A percentile compares a stretch with the other conserved stretches of the same genome.
These are phyloP conservation scores for Perizoma affinitatum DNA, from an alignment of 2,888 invertebrate genomes.

Conservation along the genomic window DNA sequence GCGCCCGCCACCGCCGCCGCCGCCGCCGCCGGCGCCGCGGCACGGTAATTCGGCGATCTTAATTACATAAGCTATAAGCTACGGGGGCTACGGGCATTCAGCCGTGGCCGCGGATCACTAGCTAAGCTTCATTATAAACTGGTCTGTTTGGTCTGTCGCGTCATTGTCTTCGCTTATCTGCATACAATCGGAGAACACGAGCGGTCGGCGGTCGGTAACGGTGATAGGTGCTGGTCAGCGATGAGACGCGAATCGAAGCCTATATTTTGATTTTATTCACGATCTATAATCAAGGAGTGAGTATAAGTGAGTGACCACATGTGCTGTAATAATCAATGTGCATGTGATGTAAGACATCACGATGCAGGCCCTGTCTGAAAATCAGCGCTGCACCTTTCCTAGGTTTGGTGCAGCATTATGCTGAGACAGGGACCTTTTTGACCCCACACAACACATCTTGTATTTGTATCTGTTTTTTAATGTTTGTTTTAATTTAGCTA, in stretches of 20 bases:
- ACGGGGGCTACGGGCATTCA: slow-evolving; percentile 23
- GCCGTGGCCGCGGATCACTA: slow-evolving; percentile 14
- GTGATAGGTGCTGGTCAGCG: slow-evolving; percentile 9
- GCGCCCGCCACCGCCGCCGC: too few relatives aligned
- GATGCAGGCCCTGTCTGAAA: too few relatives aligned
- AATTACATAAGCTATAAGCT: slow-evolving; percentile 59
- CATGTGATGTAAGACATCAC: too few relatives aligned
- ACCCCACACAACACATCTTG: too few relatives aligned
- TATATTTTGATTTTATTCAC: slow-evolving; percentile 23
- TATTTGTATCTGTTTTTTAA: too few relatives aligned
- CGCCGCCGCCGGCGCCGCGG: too few relatives aligned
- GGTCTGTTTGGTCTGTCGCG: slow-evolving; percentile 32
- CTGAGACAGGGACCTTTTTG: too few relatives aligned
- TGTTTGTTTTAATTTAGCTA: too few relatives aligned
- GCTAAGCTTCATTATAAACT: slow-evolving; percentile 27
- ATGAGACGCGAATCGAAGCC: slow-evolving; percentile 23
- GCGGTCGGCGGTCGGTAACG: slow-evolving; percentile 20
- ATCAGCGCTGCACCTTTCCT: too few relatives aligned
- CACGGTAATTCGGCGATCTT: slow-evolving; percentile 51
- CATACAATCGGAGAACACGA: slow-evolving; percentile 47
- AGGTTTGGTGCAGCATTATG: too few relatives aligned
- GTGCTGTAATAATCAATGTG: too few relatives aligned
- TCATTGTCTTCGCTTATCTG: slow-evolving; percentile 39
- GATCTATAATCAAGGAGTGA: slow-evolving; percentile 25
- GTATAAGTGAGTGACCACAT: slow-evolving; percentile 19